phyloP scores from a whole-genome alignment of 2,888 invertebrate genomes.

The Leucophora obtusa region DNA sequence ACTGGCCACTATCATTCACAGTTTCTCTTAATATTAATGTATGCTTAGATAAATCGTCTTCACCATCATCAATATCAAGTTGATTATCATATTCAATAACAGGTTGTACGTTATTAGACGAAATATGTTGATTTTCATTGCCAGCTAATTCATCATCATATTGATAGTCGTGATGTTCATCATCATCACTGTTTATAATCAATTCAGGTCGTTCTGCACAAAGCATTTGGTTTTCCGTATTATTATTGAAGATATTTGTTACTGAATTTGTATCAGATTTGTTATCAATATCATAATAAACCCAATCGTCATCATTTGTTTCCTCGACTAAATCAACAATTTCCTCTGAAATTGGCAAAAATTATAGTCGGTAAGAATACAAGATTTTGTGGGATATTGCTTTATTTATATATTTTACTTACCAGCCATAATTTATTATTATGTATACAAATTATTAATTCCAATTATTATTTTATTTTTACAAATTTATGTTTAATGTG shows the following conservation, averaged over 20 bases:
- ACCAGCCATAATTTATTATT: conserved; percentile 48
- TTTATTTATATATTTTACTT: neutral
- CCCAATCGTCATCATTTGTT: conserved; percentile 40
- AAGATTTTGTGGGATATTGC: neutral
- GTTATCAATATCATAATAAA: conserved; percentile 24
- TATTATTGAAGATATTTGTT: neutral
- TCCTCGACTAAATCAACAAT: conserved; percentile 44
- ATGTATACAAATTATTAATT: neutral
- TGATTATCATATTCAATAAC: neutral
- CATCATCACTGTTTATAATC: conserved; percentile 6
- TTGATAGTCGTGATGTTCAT: conserved; percentile 2
- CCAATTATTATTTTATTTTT: neutral
- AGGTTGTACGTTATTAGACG: neutral
- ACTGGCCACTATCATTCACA: conserved; percentile 48
- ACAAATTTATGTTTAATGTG: conserved; percentile 31
- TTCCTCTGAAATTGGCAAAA: conserved; percentile 31
- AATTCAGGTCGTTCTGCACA: conserved; percentile 16
- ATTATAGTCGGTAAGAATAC: neutral
- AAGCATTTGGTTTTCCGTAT: conserved; percentile 23
- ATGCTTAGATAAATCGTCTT: conserved; percentile 39
- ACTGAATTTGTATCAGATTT: neutral
- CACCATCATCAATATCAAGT: neutral
- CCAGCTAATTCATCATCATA: neutral
- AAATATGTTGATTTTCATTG: neutral
- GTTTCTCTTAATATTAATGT: conserved; percentile 49